phyloP scores from a whole-genome alignment of 2,797 vertebrate species.

The Clarias laeviceps region DNA sequence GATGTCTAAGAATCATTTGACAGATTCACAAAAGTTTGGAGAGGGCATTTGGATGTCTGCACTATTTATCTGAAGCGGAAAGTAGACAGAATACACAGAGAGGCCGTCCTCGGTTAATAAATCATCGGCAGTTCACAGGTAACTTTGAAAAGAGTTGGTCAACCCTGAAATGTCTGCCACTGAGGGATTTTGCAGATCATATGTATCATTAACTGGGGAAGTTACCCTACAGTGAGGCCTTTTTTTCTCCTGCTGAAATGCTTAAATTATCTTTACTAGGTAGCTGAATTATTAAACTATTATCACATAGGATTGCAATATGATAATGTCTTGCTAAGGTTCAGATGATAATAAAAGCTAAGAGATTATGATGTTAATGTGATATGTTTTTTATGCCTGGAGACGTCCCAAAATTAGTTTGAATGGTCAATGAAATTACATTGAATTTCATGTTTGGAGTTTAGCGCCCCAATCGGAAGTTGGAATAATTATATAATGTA shows the following conservation, averaged over 20 bases:
- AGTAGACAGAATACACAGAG: constrained; percentile 10
- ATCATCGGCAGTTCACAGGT: constrained; percentile 21
- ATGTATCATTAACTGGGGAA: neutral
- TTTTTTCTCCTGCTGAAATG: constrained; percentile 3
- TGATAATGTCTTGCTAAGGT: neutral
- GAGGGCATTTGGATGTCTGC: constrained; percentile 7
- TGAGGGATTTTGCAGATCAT: constrained; percentile 6
- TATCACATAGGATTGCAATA: neutral
- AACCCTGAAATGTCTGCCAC: constrained; percentile 26
- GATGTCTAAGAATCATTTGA: neutral
- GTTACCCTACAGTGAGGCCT: neutral
- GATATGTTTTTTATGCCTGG: neutral
- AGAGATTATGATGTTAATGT: neutral
- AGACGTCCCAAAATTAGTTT: neutral
- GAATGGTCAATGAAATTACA: neutral
- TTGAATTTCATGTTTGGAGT: too few species aligned
- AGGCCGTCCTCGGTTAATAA: constrained; percentile 32
- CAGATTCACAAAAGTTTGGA: constrained; percentile 6
- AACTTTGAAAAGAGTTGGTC: constrained; percentile 34
- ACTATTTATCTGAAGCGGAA: constrained; percentile 20
- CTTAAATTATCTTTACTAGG: neutral
- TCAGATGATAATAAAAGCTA: neutral
- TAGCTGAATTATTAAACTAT: neutral
- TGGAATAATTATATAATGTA: too few species aligned
- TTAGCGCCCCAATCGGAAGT: too few species aligned